Evolutionary conservation across 2,113 vertebrate genomes (phyloP).

Genomic region (Urocolius indicus): DNA sequence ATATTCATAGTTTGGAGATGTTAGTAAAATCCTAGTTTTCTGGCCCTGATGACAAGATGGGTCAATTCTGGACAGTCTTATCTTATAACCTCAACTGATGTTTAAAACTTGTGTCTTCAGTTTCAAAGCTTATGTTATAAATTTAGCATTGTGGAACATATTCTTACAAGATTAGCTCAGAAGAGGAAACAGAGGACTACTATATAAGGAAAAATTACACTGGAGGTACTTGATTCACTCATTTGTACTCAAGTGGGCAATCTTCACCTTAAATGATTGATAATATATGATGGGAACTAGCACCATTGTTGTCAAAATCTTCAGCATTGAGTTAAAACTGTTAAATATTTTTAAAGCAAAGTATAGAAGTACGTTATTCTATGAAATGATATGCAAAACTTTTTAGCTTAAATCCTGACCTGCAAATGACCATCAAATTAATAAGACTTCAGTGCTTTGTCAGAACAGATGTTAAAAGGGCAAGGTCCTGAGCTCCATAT

Average conservation of each 20-base stretch:
- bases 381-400: neutral
- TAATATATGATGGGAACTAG: neutral
- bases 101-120: neutral
- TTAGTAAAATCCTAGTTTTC: neutral
- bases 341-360: neutral
- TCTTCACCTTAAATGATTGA: neutral
- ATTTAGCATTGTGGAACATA: neutral
- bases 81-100: neutral
- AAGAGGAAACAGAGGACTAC: neutral
- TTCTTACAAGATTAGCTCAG: neutral
- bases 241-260: neutral
- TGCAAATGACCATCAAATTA: slow-evolving; percentile 67
- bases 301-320: neutral
- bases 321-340: neutral
- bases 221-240: neutral
- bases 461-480: slow-evolving; percentile 71
- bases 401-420: slow-evolving; percentile 60
- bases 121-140: neutral
- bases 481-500: slow-evolving; percentile 58
- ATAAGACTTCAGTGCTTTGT: slow-evolving; percentile 58
- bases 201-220: neutral
- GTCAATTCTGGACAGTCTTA: neutral
- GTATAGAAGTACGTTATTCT: neutral
- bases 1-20: neutral
- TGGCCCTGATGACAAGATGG: neutral